Evolutionary conservation across 2,113 vertebrate genomes (phyloP).

Genomic region (Coptodon rendalli): DNA sequence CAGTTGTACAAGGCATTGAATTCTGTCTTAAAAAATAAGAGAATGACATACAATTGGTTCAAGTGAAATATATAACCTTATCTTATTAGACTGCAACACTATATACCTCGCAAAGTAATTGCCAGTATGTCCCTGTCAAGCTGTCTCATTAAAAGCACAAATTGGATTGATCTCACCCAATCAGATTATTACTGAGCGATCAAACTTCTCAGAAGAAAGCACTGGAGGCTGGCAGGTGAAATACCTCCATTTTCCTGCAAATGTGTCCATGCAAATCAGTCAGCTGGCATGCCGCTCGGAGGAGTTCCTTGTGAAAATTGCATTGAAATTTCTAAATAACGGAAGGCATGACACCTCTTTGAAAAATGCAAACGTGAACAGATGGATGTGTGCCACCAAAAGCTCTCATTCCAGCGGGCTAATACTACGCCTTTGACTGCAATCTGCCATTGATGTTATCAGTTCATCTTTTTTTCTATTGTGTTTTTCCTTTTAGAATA

Average conservation of each 20-base stretch:
- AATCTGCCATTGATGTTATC: constrained; percentile 55
- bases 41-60: constrained; percentile 32
- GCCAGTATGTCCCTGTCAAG: constrained; percentile 57
- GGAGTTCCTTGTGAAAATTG: constrained; percentile 42
- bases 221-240: constrained; percentile 20
- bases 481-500: constrained; percentile 42
- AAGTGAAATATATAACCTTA: constrained; percentile 53
- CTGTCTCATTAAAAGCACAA: constrained; percentile 59
- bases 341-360: constrained; percentile 45
- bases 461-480: constrained; percentile 49
- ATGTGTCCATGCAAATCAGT: constrained; percentile 48
- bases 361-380: constrained; percentile 52
- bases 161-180: constrained; percentile 54
- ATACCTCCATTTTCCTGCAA: constrained; percentile 14
- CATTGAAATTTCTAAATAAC: constrained; percentile 42
- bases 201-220: constrained; percentile 42
- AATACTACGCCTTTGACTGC: constrained; percentile 45
- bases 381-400: constrained; percentile 57
- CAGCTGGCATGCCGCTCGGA: constrained; percentile 19
- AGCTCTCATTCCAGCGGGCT: constrained; percentile 29
- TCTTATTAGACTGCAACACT: constrained; percentile 58
- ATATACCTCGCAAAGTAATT: constrained; percentile 48
- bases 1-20: background rate
- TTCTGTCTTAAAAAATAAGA: constrained; percentile 4
- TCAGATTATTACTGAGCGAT: constrained; percentile 20